These are phyloP conservation scores for Amphimallon solstitiale DNA, from an alignment of 2,888 invertebrate genomes.

Conservation along the genomic window DNA sequence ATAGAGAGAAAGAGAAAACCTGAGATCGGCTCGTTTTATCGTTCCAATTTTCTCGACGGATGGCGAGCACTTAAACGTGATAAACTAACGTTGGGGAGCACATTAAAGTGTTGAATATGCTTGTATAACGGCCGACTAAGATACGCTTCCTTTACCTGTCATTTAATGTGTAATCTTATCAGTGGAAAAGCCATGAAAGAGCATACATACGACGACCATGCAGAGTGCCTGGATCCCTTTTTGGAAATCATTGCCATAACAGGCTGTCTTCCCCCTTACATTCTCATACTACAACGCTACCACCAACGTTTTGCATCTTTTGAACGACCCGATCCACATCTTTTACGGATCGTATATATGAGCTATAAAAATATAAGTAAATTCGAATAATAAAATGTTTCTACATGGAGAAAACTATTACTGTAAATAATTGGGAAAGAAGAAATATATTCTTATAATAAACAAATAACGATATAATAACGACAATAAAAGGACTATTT, in stretches of 20 bases:
- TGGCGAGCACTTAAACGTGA: slow-evolving; percentile 27
- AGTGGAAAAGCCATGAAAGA: slow-evolving; percentile 18
- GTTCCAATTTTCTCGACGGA: slow-evolving; percentile 27
- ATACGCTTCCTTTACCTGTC: slow-evolving; percentile 31
- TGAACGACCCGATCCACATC: slow-evolving; percentile 34
- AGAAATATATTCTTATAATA: no score
- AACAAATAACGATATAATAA: no score
- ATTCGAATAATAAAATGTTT: slow-evolving; percentile 12
- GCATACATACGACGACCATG: neutral
- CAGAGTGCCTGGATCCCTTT: neutral
- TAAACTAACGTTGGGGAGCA: slow-evolving; percentile 28
- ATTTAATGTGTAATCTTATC: slow-evolving; percentile 36
- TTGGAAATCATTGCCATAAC: slow-evolving; percentile 6
- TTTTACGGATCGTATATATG: neutral
- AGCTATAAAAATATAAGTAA: slow-evolving; percentile 23
- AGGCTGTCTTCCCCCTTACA: neutral
- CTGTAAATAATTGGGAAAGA: no score
- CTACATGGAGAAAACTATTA: no score
- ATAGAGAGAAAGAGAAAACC: neutral
- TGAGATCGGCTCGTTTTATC: slow-evolving; percentile 21
- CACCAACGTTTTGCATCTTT: slow-evolving; percentile 23
- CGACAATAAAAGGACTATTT: no score
- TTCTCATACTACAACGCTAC: neutral
- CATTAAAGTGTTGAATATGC: slow-evolving; percentile 32
- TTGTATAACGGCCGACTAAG: slow-evolving; percentile 18